These are phyloP conservation scores for Sesia bembeciformis DNA, from an alignment of 2,888 invertebrate species.

Conservation along the genomic window DNA sequence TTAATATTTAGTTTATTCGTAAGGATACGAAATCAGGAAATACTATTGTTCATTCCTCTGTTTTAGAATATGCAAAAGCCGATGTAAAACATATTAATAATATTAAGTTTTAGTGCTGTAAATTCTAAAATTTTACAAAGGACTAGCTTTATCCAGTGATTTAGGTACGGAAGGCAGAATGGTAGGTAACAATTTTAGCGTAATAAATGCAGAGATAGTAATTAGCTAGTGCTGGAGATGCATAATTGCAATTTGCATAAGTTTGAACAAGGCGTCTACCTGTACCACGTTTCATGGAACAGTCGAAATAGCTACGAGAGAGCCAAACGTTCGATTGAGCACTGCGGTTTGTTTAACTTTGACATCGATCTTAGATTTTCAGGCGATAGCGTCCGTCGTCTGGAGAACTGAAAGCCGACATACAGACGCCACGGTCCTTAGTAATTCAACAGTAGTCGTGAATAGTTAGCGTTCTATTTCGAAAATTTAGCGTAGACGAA, in stretches of 20 bases:
- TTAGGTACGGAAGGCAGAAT: too few species aligned
- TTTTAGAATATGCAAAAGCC: too few species aligned
- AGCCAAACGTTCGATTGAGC: background rate
- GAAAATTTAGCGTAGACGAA: slow-evolving; percentile 1
- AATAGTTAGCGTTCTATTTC: slow-evolving; percentile 9
- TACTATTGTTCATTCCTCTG: too few species aligned
- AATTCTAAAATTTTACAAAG: too few species aligned
- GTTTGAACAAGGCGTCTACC: slow-evolving; percentile 24
- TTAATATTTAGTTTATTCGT: too few species aligned
- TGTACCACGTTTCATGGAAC: slow-evolving; percentile 5
- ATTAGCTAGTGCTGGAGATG: slow-evolving; percentile 20
- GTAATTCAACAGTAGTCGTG: slow-evolving; percentile 10
- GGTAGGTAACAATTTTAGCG: slow-evolving; percentile 23
- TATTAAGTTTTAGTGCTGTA: too few species aligned
- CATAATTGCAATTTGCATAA: slow-evolving; percentile 37
- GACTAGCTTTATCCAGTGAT: too few species aligned
- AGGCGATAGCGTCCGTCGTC: slow-evolving; percentile 19
- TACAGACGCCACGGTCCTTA: slow-evolving; percentile 4
- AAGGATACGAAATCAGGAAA: too few species aligned
- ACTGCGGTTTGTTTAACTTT: slow-evolving; percentile 28
- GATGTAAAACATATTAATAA: too few species aligned
- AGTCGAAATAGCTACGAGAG: background rate
- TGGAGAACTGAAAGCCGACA: slow-evolving; percentile 5
- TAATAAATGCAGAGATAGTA: slow-evolving; percentile 31
- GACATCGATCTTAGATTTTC: slow-evolving; percentile 26